Evolutionary conservation across 2,888 invertebrate species (phyloP).

Genomic region (Podabrus alpinus): DNA sequence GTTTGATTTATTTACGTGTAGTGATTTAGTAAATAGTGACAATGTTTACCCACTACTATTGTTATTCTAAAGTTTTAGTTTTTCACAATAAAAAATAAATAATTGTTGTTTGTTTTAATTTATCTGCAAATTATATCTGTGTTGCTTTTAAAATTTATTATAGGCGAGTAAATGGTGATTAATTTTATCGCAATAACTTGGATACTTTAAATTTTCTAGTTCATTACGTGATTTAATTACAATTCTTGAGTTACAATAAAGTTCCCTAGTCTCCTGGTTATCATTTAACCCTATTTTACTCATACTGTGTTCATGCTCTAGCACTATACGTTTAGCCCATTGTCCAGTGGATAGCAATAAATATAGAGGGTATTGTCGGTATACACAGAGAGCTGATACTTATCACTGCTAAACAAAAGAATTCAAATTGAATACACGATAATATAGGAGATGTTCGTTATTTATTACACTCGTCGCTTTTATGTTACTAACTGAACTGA

Average conservation of each 20-base stretch:
- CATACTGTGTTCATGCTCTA: slow-evolving; percentile 20
- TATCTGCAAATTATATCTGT: neutral
- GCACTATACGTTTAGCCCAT: slow-evolving; percentile 34
- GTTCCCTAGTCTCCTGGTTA: slow-evolving; percentile 8
- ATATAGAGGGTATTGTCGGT: slow-evolving; percentile 44
- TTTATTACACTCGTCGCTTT: slow-evolving; percentile 26
- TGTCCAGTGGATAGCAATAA: slow-evolving; percentile 45
- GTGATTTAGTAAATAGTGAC: neutral
- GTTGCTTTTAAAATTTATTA: neutral
- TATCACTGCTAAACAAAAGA: slow-evolving; percentile 49
- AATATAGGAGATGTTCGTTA: slow-evolving; percentile 33
- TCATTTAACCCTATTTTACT: slow-evolving; percentile 27
- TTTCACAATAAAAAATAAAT: neutral
- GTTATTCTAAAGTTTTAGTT: neutral
- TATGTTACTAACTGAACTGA: slow-evolving; percentile 22
- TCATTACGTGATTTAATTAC: neutral
- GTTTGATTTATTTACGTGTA: neutral
- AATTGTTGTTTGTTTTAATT: neutral
- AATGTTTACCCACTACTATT: neutral
- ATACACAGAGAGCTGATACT: slow-evolving; percentile 45
- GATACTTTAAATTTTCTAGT: neutral
- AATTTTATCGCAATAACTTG: neutral
- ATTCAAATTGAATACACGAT: slow-evolving; percentile 47
- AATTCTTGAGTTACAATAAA: neutral
- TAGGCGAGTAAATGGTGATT: neutral